Percentiles rank a stretch among this genome's conserved stretches.
Conservation (phyloP, 2,113 vertebrate genomes). For the Apteryx owenii region DNA sequence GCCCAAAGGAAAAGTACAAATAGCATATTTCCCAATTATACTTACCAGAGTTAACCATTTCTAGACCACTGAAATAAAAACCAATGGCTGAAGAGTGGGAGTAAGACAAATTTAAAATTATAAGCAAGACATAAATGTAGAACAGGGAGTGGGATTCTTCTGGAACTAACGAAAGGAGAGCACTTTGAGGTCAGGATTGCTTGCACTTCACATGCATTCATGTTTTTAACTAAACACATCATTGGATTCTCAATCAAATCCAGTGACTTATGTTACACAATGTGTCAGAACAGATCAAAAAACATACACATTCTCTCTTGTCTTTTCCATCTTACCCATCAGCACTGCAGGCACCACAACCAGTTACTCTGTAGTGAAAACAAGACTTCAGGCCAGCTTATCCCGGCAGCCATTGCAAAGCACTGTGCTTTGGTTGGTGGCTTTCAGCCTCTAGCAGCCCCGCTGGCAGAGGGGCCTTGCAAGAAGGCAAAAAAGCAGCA, state of each 20-base stretch:
- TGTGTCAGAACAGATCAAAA: neutral
- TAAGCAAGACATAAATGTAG: neutral
- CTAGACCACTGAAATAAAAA: neutral
- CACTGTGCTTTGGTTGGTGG: neutral
- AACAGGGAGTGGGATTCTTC: neutral
- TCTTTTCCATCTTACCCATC: neutral
- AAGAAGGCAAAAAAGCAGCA: neutral
- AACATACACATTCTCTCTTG: neutral
- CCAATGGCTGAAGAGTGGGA: neutral
- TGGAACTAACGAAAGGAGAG: neutral
- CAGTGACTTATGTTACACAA: neutral
- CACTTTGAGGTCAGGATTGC: neutral
- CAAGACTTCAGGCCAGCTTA: neutral
- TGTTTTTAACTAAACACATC: neutral
- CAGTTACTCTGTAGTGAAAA: neutral
- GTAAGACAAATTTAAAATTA: neutral
- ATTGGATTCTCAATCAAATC: slow-evolving; percentile 9
- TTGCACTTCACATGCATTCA: neutral
- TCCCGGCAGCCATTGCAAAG: neutral
- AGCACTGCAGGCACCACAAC: neutral
- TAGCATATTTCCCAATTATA: neutral
- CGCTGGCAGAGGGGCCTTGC: neutral
- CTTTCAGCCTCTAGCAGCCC: neutral
- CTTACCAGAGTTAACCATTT: neutral
- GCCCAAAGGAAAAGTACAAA: slow-evolving; percentile 12